Conservation (phyloP, 2,113 vertebrate genomes). For the Daboia siamensis region DNA sequence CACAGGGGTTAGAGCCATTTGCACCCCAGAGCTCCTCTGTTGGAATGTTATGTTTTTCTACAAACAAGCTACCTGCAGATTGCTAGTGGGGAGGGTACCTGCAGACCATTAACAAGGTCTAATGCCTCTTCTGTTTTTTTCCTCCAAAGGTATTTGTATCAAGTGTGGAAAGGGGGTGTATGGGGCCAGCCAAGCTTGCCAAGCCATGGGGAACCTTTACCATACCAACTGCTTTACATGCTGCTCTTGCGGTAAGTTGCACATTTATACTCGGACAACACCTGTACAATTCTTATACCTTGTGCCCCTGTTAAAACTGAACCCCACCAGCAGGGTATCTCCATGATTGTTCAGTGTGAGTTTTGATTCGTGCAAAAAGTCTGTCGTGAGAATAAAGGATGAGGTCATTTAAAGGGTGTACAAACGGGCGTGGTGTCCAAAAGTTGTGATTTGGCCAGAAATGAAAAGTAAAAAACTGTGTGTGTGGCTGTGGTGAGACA, state of each 20-base stretch:
- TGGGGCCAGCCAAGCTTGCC: conserved; percentile 95
- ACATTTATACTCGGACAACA: accelerated
- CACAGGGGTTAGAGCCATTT: neutral
- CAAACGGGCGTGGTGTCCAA: too few species aligned
- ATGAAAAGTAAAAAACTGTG: too few species aligned
- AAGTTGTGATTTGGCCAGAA: neutral
- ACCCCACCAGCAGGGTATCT: neutral
- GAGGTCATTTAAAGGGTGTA: too few species aligned
- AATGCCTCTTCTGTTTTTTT: conserved; percentile 36
- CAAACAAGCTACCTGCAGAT: neutral
- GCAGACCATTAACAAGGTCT: neutral
- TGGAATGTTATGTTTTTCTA: neutral
- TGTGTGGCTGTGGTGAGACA: neutral
- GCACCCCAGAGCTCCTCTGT: neutral
- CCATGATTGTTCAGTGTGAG: neutral
- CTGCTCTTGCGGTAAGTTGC: conserved; percentile 93
- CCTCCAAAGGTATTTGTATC: conserved; percentile 88
- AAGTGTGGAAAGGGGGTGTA: conserved; percentile 97
- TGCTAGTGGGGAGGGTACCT: accelerated
- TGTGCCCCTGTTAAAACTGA: neutral
- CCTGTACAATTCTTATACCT: neutral
- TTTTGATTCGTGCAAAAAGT: neutral
- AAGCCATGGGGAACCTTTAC: conserved; percentile 96
- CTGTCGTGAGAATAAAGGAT: too few species aligned
- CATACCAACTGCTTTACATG: conserved; percentile 98